Base-by-base conservation (phyloP, 2,888 invertebrate genomes). In the Dasysyrphus albostriatus region DNA sequence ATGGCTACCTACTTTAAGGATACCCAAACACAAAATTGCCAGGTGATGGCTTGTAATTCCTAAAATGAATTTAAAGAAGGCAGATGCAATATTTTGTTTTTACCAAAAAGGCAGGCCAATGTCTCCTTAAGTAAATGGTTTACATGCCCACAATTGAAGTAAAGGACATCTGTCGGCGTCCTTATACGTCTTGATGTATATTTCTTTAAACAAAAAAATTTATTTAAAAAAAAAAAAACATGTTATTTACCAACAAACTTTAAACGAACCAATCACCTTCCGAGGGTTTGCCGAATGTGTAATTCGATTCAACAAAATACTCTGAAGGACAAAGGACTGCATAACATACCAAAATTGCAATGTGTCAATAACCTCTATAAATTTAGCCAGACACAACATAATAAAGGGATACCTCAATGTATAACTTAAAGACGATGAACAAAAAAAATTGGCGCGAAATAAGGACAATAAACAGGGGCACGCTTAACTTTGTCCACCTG, bases 281-380 rank as follows among this genome's bases (percentile, higher is more conserved):
- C 44, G n/a, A 47, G 65, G 65, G 78, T 65, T 63, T 79, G 76
- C 2, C 19, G 59, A 61, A 39, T 69, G 73, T 69, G 85, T 69
- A 85, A 85, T 80, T 72, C 80, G 73, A 85, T 81, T 69, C 81
- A 58, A 65, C 34, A 61, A 32, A 39, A 39, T 14, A 47, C 47
- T 34, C 61, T 54, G 56, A 79, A 72, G 73, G 75, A 80, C 80
- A 84, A 84, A 84, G 76, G 74, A 75, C 63, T 69, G 56, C 16
- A 76, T 42, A 42, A 75, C 47, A 72, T 61, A 80, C 67, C 34
- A 84, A 84, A 80, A 59, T 67, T 73, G 81, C 81, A 77, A 63
- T 70, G 73, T 73, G 85, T 85, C 85, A 82, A 69, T 82, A 85
- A 85, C 85, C 85, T 82, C 81, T 16, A 67, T 49, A 67, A 67